Base-by-base conservation (phyloP, 2,888 invertebrate genomes). In the Amblyteles armatorius region DNA sequence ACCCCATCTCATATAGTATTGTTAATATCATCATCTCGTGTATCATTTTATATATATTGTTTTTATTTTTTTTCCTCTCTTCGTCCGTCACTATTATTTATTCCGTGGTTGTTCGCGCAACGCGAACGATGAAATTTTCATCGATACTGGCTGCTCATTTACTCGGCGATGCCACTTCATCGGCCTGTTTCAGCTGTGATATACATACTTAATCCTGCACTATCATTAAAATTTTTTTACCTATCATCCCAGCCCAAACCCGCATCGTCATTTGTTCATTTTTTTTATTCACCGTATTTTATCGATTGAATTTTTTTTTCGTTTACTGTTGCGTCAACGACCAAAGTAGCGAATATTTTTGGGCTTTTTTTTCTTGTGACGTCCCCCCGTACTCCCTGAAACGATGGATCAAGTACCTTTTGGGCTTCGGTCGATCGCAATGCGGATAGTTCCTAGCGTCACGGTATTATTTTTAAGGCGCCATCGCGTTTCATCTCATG, bases 401-500 rank as follows among this genome's bases (percentile, higher is more conserved):
- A 69, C 60, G 73, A 60, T 74, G 44, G 60, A 44, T 40, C 63
- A 13, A 73, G 50, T 78, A 44, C 29, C 80, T 57, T 79, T 74
- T 71, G 72, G 77, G 74, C 82, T 84, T 82, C 73, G 84, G 84
- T 84, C 82, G 79, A 82, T 84, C 78, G 88, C 89, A 89, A 91
- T 89, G 91, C 91, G 91, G 88, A 92, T 92, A 93, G 93, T 93
- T 93, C 93, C 92, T 93, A 93, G 92, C 90, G 92, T 91, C 92
- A 91, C 91, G 92, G 93, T 93, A 93, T 93, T 93, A 93, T 91
- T 90, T 92, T 91, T 93, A 91, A 93, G 92, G 90, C 88, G 91
- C 91, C 92, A 91, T 91, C 88, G 92, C 91, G 91, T 92, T 92
- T 91, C 82, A 89, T 81, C 73, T 74, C 55, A 89, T 79, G 74